Evolutionary conservation across 2,797 vertebrate genomes (phyloP).

Genomic region (Pelodytes ibericus): DNA sequence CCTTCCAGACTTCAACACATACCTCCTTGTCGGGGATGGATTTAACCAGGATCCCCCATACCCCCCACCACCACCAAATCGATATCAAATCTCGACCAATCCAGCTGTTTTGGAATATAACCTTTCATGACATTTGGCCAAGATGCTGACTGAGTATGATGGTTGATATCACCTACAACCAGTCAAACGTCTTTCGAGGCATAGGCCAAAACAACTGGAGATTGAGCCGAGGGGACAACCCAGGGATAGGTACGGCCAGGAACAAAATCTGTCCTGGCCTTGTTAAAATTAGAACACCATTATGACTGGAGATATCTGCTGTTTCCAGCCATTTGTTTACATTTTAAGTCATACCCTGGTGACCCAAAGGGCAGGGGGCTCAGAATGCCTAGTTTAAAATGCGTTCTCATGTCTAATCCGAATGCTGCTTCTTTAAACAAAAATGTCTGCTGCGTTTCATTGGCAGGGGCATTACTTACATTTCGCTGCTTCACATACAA

Average conservation of each 20-base stretch:
- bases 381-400: not conserved
- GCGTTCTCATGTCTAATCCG: constrained; percentile 47
- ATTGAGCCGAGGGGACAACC: too few species aligned
- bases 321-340: not conserved
- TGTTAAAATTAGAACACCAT: too few species aligned
- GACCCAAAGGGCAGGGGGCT: not conserved
- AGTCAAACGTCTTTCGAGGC: too few species aligned
- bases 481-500: constrained; percentile 56
- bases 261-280: too few species aligned
- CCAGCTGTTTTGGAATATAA: not conserved
- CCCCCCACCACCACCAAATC: too few species aligned
- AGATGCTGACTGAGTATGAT: too few species aligned
- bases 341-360: not conserved
- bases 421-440: constrained; percentile 61
- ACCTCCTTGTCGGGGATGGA: constrained; percentile 49
- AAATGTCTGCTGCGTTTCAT: constrained; percentile 38
- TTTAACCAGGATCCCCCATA: not conserved
- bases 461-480: constrained; percentile 45
- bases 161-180: too few species aligned
- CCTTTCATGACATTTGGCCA: too few species aligned
- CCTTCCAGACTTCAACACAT: constrained; percentile 64
- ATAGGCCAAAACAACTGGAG: too few species aligned
- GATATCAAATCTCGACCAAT: not conserved
- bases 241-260: too few species aligned
- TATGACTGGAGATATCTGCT: not conserved